phyloP scores from a whole-genome alignment of 2,888 invertebrate genomes.

The Hetaerina titia region DNA sequence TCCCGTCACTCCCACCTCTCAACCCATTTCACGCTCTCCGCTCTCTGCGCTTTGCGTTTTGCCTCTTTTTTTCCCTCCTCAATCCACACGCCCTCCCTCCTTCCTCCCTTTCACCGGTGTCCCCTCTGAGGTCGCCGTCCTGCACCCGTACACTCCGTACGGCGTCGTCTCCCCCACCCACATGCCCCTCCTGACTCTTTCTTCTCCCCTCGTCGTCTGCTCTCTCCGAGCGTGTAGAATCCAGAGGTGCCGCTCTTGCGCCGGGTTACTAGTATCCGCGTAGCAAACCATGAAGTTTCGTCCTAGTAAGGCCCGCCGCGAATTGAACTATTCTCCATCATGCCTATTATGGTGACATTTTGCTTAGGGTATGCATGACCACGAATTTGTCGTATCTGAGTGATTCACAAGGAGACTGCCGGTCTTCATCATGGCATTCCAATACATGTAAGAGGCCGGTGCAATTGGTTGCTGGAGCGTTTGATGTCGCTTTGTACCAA shows the following conservation, averaged over 20 bases:
- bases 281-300: not conserved
- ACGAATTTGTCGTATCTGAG: not conserved
- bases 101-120: not conserved
- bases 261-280: not conserved
- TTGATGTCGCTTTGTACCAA: too few species aligned
- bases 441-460: too few species aligned
- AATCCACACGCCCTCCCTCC: not conserved
- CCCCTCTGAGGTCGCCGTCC: not conserved
- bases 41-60: not conserved
- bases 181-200: too few species aligned
- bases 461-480: too few species aligned
- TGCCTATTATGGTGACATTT: not conserved
- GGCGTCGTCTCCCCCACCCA: too few species aligned
- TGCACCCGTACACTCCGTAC: too few species aligned
- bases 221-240: not conserved
- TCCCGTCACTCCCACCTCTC: conserved; percentile 37
- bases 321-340: not conserved
- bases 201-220: too few species aligned
- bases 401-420: not conserved
- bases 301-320: not conserved
- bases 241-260: not conserved
- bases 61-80: not conserved
- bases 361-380: not conserved
- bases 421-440: not conserved
- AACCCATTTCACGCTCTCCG: conserved; percentile 51